phyloP scores from a whole-genome alignment of 2,888 invertebrate genomes.

The Polydrusus pterygomalis region DNA sequence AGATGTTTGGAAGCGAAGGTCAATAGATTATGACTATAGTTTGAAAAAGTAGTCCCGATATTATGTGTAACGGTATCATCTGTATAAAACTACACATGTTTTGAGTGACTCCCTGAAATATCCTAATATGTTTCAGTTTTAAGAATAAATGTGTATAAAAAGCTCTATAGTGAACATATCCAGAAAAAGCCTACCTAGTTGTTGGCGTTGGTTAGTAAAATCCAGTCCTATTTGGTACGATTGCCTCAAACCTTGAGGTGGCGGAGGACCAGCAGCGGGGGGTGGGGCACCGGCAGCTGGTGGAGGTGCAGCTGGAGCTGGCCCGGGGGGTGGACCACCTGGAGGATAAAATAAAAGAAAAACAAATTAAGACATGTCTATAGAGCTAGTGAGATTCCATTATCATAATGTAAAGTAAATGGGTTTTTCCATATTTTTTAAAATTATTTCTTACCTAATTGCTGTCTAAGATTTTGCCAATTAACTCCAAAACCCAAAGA shows the following conservation, averaged over 20 bases:
- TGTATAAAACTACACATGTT: too few relatives aligned
- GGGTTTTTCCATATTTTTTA: too few relatives aligned
- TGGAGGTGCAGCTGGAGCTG: slow-evolving; percentile 30
- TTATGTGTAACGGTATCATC: too few relatives aligned
- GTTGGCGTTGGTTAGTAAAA: slow-evolving; percentile 50
- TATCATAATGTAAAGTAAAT: too few relatives aligned
- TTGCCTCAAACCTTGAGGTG: slow-evolving; percentile 41
- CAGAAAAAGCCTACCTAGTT: slow-evolving; percentile 50
- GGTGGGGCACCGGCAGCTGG: slow-evolving; percentile 31
- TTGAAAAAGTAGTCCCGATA: too few relatives aligned
- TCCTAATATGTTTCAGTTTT: too few relatives aligned
- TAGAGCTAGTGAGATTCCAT: too few relatives aligned
- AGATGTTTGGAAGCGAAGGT: too few relatives aligned
- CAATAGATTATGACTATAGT: too few relatives aligned
- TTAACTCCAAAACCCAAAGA: slow-evolving; percentile 45
- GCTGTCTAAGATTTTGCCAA: slow-evolving; percentile 51
- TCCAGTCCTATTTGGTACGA: slow-evolving; percentile 51
- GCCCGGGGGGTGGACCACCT: slow-evolving; percentile 34
- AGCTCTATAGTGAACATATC: slow-evolving; percentile 40
- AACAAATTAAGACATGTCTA: too few relatives aligned
- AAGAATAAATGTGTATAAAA: slow-evolving; percentile 39
- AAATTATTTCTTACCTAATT: slow-evolving; percentile 36
- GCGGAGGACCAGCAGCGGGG: slow-evolving; percentile 33
- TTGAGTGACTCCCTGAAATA: too few relatives aligned
- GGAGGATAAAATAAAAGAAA: background rate